These are phyloP conservation scores for Abramis brama DNA, from an alignment of 2,113 vertebrate genomes.

Conservation along the genomic window DNA sequence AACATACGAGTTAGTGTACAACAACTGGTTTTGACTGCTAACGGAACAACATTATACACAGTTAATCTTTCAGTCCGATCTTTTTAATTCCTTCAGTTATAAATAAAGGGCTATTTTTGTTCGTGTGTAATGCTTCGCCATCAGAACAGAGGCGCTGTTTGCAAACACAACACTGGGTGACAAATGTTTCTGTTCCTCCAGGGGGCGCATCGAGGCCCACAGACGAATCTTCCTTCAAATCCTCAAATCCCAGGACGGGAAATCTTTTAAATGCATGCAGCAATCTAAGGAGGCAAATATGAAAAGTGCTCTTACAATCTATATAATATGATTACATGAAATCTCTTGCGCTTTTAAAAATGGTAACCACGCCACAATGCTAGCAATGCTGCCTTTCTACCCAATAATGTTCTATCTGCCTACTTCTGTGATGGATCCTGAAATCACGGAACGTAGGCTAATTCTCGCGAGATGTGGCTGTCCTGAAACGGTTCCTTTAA, in stretches of 20 bases:
- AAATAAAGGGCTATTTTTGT: background rate
- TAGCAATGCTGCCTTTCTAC: background rate
- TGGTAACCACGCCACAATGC: background rate
- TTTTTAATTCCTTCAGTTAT: background rate
- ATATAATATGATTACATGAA: background rate
- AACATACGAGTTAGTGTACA: too few species aligned
- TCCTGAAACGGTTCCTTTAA: conserved; percentile 40
- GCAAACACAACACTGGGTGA: background rate
- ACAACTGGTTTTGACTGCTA: background rate
- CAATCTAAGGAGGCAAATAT: background rate
- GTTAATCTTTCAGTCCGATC: background rate
- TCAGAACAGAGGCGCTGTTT: background rate
- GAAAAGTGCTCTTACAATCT: background rate
- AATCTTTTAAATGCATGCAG: background rate
- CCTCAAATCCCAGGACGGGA: background rate
- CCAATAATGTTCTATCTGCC: too few species aligned
- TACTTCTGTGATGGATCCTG: background rate
- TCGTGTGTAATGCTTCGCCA: background rate
- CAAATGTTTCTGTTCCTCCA: background rate
- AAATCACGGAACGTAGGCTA: background rate
- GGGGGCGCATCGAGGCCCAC: background rate
- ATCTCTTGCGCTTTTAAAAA: background rate
- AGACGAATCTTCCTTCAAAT: background rate
- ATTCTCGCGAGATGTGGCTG: conserved; percentile 70
- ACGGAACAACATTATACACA: background rate